Percentiles rank a stretch among this genome's conserved stretches.
These are phyloP conservation scores for Ammodytes marinus DNA, from an alignment of 2,113 vertebrate species.

Conservation along the genomic window DNA sequence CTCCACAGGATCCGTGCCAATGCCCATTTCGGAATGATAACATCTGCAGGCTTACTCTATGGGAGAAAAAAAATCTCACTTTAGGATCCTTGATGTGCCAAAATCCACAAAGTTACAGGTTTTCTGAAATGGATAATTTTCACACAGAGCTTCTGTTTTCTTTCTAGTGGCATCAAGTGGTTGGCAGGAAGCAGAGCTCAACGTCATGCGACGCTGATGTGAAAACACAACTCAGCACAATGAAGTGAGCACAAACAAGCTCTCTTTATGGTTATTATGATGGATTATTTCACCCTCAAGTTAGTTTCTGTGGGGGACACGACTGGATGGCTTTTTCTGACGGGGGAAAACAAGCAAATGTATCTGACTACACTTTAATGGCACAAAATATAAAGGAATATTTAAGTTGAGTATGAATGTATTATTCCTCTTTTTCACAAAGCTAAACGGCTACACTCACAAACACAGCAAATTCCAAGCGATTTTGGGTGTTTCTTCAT, in stretches of 20 bases:
- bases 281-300: neutral
- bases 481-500: conserved; percentile 33
- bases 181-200: conserved; percentile 37
- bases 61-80: conserved; percentile 2
- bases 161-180: conserved; percentile 41
- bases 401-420: neutral
- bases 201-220: conserved; percentile 46
- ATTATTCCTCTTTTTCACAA: conserved; percentile 14
- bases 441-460: neutral
- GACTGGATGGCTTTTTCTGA: neutral
- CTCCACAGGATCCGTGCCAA: conserved; percentile 9
- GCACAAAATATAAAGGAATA: conserved; percentile 1
- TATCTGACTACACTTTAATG: neutral
- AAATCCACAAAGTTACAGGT: conserved; percentile 10
- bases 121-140: conserved; percentile 36
- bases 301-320: neutral
- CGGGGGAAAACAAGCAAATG: neutral
- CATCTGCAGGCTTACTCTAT: conserved; percentile 39
- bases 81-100: neutral
- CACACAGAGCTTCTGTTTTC: conserved; percentile 24
- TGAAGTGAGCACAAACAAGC: conserved; percentile 1
- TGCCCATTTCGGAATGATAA: conserved; percentile 16
- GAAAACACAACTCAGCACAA: conserved; percentile 50
- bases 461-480: neutral
- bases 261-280: conserved; percentile 27